Base-by-base conservation (phyloP, 1,140 invertebrate genomes). In the Brachionus angularis region DNA sequence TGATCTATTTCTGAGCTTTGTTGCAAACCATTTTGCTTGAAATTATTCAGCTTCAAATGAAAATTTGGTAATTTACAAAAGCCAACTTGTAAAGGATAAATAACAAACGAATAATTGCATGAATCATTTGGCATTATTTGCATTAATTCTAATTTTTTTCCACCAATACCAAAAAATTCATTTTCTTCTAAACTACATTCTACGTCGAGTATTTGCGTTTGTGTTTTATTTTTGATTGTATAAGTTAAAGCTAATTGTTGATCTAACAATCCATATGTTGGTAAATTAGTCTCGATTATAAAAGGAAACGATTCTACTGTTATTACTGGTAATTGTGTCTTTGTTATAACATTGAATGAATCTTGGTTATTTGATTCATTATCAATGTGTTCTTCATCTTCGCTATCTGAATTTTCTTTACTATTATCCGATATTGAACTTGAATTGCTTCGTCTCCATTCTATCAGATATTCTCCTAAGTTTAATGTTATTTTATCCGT, bases 91-190 rank as follows among this genome's bases (percentile, higher is more conserved):
- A 58, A 34, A 14, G 53, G 53, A 27, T 58, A 58, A 8, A 58
- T 39, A 33, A 58, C 21, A 36, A 39, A 58, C 21, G 53, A 39
- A 58, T 39, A 58, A 14, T 21, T 39, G 27, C 14, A 23, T 5
- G 18, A 23, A 21, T 58, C 53, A 58, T 25, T 31, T 0, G 62
- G 62, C 62, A 67, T 47, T 10, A 67, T 67, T 67, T 67, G 39
- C 25, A 67, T 67, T 12, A 47, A 18, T 47, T 67, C 62, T 42
- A 67, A 8, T 67, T 67, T 67, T 31, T 67, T 67, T 47, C 62
- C 62, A 14, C 39, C 29, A 12, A 67, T 47, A 2, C 21, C 62
- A 50, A 67, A 67, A 47, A 33, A 50, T 50, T 67, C 62, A 50
- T 67, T 67, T 34, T 67, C 62, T 5, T 33, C 42, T 7, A 67